Base-by-base conservation (phyloP, 2,888 invertebrate species). In the Pilophorus perplexus region DNA sequence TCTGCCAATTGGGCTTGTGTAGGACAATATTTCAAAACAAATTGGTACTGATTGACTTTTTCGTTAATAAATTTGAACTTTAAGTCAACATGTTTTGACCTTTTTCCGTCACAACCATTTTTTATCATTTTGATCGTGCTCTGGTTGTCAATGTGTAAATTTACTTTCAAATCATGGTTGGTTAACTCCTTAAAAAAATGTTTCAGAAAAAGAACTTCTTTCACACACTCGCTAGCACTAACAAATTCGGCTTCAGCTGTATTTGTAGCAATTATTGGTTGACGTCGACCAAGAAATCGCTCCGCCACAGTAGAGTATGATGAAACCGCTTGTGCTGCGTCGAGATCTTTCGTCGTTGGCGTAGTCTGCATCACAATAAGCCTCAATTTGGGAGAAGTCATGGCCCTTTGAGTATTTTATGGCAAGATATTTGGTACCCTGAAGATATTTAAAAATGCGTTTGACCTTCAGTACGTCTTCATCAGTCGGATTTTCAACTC, bases 261-360 rank as follows among this genome's bases (percentile, higher is more conserved):
- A 27, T 28, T 59, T 1, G 3, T 14, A 1, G 65, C 65, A 1
- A 65, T 37, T 1, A 65, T 2, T 3, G 65, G 42, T 20, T 62
- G 67, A 10, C n/a, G 12, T 37, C 20, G 68, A 64, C 73, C 74
- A 74, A 1, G 59, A 46, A 2, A 74, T 69, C 20, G 74, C 72
- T 28, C 73, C 73, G 40, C 70, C 71, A 20, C 48, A 57, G 40
- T 67, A 67, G n/a, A 38, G 8, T 6, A 67, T 67, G 4, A 67
- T n/a, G 37, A 48, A 59, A 12, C 67, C 67, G 62, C 48, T 67
- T 2, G 60, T 62, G 42, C 60, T 67, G n/a, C 46, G 40, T 16
- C 67, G 64, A 22, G 62, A 28, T 10, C 37, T 20, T 2, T 10
- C n/a, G 20, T 67, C 59, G 22, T 62, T 67, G 8, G 71, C 71